Conservation (phyloP, 2,888 invertebrate species). For the Cloeon dipterum region DNA sequence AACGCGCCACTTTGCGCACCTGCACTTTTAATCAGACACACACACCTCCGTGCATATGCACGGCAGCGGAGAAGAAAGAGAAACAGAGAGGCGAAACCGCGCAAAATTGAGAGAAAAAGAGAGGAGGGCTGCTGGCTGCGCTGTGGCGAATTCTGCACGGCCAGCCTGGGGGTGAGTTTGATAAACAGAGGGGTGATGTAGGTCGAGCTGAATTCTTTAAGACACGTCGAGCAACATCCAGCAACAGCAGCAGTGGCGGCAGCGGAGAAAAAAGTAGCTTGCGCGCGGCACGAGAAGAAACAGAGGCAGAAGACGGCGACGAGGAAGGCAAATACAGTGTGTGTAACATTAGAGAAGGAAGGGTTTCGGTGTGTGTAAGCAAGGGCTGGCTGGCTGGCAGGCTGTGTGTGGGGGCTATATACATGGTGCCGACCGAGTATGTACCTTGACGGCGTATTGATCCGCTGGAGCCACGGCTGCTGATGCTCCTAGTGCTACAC, state of each 20-base stretch:
- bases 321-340: background rate
- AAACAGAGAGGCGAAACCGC: background rate
- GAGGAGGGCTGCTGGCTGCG: background rate
- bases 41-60: background rate
- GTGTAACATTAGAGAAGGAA: background rate
- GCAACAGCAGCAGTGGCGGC: background rate
- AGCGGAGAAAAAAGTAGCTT: background rate
- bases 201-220: background rate
- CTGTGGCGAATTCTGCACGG: background rate
- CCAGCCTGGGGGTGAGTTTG: background rate
- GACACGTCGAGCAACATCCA: too few species aligned
- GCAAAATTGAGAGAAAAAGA: background rate
- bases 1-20: background rate
- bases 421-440: too few species aligned
- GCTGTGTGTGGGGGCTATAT: background rate
- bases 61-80: background rate
- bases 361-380: conserved; percentile 2
- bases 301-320: conserved; percentile 1
- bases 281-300: background rate
- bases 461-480: conserved; percentile 1
- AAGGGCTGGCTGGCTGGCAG: conserved; percentile 1
- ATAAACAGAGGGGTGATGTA: background rate
- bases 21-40: background rate
- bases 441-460: conserved; percentile 2
- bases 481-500: background rate